phyloP scores from a whole-genome alignment of 2,113 vertebrate species.

The Piprites chloris region DNA sequence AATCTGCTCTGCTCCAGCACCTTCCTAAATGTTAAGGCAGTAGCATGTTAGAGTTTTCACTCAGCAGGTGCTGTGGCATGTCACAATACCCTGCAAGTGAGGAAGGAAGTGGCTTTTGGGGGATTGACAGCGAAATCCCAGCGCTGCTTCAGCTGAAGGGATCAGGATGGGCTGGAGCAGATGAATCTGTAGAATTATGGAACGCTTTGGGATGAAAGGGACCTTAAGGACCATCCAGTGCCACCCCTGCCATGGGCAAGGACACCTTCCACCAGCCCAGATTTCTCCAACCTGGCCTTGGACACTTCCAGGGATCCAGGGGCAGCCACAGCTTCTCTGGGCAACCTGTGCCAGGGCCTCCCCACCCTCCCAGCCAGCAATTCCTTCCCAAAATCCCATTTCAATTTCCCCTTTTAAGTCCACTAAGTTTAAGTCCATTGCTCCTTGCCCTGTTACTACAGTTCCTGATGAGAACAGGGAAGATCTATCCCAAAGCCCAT shows the following conservation, averaged over 20 bases:
- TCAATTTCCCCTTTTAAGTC: background rate
- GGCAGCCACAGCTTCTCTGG: background rate
- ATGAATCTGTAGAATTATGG: background rate
- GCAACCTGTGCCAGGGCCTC: background rate
- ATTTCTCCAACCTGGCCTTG: too few species aligned
- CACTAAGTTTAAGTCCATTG: background rate
- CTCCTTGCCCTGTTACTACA: background rate
- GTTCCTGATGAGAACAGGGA: background rate
- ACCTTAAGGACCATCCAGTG: background rate
- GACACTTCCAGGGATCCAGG: background rate
- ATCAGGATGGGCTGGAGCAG: background rate
- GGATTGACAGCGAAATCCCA: fast-evolving
- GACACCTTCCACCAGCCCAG: too few species aligned
- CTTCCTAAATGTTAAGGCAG: background rate
- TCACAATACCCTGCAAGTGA: fast-evolving
- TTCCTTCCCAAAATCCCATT: background rate
- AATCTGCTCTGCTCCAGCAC: background rate
- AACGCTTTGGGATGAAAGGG: too few species aligned
- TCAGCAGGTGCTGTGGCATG: too few species aligned
- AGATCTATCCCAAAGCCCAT: background rate
- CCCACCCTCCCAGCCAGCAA: background rate
- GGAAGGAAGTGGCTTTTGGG: background rate
- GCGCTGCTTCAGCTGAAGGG: background rate
- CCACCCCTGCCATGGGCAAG: too few species aligned
- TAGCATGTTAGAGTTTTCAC: fast-evolving